Evolutionary conservation across 2,113 vertebrate species (phyloP).

Genomic region (Xiphias gladius): DNA sequence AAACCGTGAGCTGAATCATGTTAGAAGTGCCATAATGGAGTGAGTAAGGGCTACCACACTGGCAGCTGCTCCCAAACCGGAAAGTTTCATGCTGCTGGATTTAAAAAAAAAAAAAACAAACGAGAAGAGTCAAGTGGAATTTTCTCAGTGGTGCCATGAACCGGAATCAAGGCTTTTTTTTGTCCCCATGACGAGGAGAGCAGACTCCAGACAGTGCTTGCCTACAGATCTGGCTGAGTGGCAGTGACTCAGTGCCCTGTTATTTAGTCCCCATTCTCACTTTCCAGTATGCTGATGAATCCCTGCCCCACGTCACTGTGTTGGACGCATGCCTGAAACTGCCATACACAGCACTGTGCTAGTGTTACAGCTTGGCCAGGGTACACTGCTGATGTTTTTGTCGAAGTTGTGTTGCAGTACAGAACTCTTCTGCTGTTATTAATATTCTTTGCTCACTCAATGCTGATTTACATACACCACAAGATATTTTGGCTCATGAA

Average conservation of each 20-base stretch:
- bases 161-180: conserved; percentile 40
- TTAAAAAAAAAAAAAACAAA: conserved; percentile 44
- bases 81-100: conserved; percentile 65
- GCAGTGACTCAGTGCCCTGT: conserved; percentile 77
- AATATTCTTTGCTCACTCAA: neutral
- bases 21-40: conserved; percentile 43
- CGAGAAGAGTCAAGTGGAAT: conserved; percentile 55
- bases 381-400: conserved; percentile 46
- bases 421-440: neutral
- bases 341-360: conserved; percentile 52
- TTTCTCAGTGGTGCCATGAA: conserved; percentile 59
- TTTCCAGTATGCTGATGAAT: conserved; percentile 79
- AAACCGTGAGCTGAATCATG: conserved; percentile 71
- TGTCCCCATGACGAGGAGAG: conserved; percentile 28
- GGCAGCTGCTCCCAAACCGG: conserved; percentile 62
- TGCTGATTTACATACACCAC: neutral
- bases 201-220: conserved; percentile 66
- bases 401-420: conserved; percentile 27
- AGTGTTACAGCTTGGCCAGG: conserved; percentile 59
- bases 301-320: conserved; percentile 66
- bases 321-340: conserved; percentile 73
- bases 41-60: conserved; percentile 47
- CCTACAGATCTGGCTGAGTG: conserved; percentile 64
- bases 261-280: conserved; percentile 76
- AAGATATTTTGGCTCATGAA: neutral